Base-by-base conservation (phyloP, 1,140 invertebrate genomes). In the Battus philenor region DNA sequence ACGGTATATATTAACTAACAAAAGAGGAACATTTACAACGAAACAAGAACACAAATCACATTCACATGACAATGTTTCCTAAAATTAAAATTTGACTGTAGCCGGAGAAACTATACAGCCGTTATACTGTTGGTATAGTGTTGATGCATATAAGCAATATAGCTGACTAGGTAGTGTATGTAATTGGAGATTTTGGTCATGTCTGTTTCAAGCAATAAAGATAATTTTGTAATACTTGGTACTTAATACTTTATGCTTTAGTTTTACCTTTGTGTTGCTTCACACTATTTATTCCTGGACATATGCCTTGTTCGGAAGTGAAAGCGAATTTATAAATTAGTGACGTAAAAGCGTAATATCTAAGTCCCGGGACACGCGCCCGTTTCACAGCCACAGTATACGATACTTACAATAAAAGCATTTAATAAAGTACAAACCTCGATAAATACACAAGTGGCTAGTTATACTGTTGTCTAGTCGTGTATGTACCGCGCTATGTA, bases 391-490 rank as follows among this genome's bases (percentile, higher is more conserved):
- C 77, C 80, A 84, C 75, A 75, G 64, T 83, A 79, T 65, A 77
- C 58, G 75, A 71, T 90, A 98, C 87, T 98, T 70, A 79, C 54
- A 66, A 69, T 68, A 67, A 71, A 77, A 79, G 73, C 73, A 58
- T 70, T n/a, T 69, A 67, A 67, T 62, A 75, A 77, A 73, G 62
- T 77, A 78, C 65, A 77, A 73, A 68, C 64, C 54, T 57, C 47
- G 51, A 67, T 56, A 64, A 47, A 56, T 59, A 67, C 57, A 41
- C 10, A 41, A 29, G 70, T 70, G 70, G 72, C 68, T 64, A 59
- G 20, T 56, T 62, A 50, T 56, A 59, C 43, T 41, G 49, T 62
- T 61, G 48, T 49, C 64, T 64, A 59, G 62, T 53, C 61, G 63
- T n/a, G n/a, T 55, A 59, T 55, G 62, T 67, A 74, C 54, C 52